Percentiles rank a stretch among this genome's conserved stretches.
These are phyloP conservation scores for Boulengeromyrus knoepffleri DNA, from an alignment of 2,113 vertebrate species.

Conservation along the genomic window DNA sequence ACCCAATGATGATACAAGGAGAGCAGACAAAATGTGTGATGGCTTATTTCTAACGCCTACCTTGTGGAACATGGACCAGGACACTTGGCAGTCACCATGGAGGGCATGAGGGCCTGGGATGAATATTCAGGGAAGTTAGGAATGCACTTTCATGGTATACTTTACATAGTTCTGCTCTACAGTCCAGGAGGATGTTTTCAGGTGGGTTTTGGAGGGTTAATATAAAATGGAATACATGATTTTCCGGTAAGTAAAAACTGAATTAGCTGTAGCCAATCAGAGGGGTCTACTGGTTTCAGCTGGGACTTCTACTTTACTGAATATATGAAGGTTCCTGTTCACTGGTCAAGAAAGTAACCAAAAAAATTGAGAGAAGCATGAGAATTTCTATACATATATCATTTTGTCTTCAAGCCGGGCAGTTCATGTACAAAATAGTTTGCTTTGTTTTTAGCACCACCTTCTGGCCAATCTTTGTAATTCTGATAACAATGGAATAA, in stretches of 20 bases:
- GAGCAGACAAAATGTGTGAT: background rate
- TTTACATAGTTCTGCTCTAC: background rate
- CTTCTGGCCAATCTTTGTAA: background rate
- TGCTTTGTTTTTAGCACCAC: background rate
- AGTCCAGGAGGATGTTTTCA: background rate
- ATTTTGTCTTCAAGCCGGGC: too few species aligned
- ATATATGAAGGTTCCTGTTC: background rate
- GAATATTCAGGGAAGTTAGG: background rate
- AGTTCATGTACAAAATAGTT: background rate
- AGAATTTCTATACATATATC: too few species aligned
- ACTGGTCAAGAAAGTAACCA: too few species aligned
- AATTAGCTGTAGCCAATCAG: background rate
- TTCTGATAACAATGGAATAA: background rate
- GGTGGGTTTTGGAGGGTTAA: background rate
- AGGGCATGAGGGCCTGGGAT: constrained; percentile 68
- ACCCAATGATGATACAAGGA: background rate
- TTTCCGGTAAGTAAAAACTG: background rate
- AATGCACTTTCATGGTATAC: background rate
- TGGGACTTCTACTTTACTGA: background rate
- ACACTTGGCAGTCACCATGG: constrained; percentile 76
- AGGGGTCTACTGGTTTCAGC: background rate
- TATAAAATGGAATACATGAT: background rate
- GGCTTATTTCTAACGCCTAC: constrained; percentile 45
- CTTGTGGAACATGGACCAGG: constrained; percentile 94
- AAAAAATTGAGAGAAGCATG: too few species aligned